A percentile compares a stretch with the other conserved stretches of the same genome.
Evolutionary conservation across 2,797 vertebrate genomes (phyloP).

Genomic region (Danio kyathit): DNA sequence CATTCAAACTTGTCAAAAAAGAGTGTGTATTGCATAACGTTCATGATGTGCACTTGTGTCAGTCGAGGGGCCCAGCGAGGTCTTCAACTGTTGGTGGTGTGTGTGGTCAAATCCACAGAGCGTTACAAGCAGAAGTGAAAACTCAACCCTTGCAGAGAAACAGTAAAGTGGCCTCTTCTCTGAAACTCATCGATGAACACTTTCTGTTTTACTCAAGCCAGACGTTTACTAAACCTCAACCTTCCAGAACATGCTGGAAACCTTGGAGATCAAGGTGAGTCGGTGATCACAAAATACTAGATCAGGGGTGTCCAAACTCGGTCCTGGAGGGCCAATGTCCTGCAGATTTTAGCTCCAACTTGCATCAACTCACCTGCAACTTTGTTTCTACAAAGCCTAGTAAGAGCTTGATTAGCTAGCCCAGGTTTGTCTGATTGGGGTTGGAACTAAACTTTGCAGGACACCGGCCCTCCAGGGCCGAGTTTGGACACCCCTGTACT

Average conservation of each 20-base stretch:
- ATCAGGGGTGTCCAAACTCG: no score
- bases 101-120: conserved; percentile 36
- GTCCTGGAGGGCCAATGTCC: no score
- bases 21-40: conserved; percentile 24
- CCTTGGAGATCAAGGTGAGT: neutral
- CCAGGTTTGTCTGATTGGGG: no score
- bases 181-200: conserved; percentile 30
- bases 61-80: conserved; percentile 10
- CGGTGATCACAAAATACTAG: no score
- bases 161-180: conserved; percentile 28
- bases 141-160: neutral
- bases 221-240: neutral
- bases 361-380: no score
- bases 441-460: no score
- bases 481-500: no score
- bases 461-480: no score
- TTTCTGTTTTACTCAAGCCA: conserved; percentile 2
- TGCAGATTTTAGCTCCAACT: no score
- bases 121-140: conserved; percentile 54
- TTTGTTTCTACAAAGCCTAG: no score
- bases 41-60: neutral
- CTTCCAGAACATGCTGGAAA: neutral
- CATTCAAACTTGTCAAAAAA: neutral
- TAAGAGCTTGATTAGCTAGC: no score
- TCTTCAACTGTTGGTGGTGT: conserved; percentile 29